Percentiles rank a stretch among this genome's conserved stretches.
These are phyloP conservation scores for Morpho deidamia DNA, from an alignment of 2,888 invertebrate genomes.

Conservation along the genomic window DNA sequence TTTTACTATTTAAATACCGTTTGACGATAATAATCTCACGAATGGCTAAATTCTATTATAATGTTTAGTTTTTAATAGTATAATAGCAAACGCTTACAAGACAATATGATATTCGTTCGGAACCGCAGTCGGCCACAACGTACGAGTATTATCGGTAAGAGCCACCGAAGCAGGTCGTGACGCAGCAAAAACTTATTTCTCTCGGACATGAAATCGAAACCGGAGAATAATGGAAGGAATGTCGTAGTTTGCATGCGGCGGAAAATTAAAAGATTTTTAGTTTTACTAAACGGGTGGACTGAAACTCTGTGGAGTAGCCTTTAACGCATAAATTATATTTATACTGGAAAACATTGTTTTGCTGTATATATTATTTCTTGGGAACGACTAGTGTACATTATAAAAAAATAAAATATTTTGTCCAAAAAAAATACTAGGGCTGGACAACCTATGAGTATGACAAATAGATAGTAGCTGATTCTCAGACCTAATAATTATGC, in stretches of 20 bases:
- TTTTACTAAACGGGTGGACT: slow-evolving; percentile 47
- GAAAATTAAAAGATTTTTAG: slow-evolving; percentile 64
- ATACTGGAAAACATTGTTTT: slow-evolving; percentile 11
- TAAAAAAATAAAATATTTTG: too few relatives aligned
- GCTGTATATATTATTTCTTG: not conserved
- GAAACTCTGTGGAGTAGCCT: slow-evolving; percentile 38
- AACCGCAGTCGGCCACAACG: slow-evolving; percentile 64
- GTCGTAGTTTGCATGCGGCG: slow-evolving; percentile 62
- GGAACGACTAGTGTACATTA: too few relatives aligned
- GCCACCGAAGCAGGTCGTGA: slow-evolving; percentile 57
- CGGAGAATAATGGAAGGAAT: slow-evolving; percentile 60
- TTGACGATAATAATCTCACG: too few relatives aligned
- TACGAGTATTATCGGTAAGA: slow-evolving; percentile 39
- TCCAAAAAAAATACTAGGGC: too few relatives aligned
- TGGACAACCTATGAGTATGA: too few relatives aligned
- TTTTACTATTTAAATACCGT: too few relatives aligned
- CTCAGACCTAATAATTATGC: too few relatives aligned
- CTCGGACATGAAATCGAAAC: slow-evolving; percentile 65
- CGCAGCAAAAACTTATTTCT: slow-evolving; percentile 66
- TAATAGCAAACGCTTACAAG: slow-evolving; percentile 39
- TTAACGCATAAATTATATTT: slow-evolving; percentile 17
- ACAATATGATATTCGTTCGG: slow-evolving; percentile 56
- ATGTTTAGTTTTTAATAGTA: too few relatives aligned
- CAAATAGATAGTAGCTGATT: too few relatives aligned
- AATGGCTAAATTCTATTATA: too few relatives aligned